These are phyloP conservation scores for Hypsopygia costalis DNA, from an alignment of 2,888 invertebrate genomes.

Conservation along the genomic window DNA sequence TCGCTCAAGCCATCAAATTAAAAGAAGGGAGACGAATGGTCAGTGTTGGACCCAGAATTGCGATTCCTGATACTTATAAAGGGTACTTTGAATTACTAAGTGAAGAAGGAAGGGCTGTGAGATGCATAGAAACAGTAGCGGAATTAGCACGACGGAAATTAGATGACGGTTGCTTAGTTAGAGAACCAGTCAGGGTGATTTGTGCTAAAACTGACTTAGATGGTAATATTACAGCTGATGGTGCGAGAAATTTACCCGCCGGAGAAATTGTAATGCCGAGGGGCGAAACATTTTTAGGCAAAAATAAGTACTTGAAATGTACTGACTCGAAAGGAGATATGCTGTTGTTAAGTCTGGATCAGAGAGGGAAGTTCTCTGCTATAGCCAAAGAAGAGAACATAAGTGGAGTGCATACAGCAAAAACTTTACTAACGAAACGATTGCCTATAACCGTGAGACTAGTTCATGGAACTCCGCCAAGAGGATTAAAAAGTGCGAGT, in stretches of 20 bases:
- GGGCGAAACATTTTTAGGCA: conserved; percentile 84
- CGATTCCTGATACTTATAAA: conserved; percentile 93
- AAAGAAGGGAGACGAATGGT: conserved; percentile 92
- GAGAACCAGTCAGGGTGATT: conserved; percentile 88
- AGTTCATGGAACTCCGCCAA: conserved; percentile 93
- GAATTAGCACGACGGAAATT: conserved; percentile 89
- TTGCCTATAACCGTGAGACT: conserved; percentile 95
- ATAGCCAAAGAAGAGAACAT: conserved; percentile 96
- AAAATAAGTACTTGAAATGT: conserved; percentile 92
- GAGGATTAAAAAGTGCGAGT: conserved; percentile 89
- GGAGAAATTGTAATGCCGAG: conserved; percentile 92
- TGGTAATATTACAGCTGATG: conserved; percentile 83
- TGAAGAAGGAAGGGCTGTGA: conserved; percentile 95
- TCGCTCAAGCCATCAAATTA: conserved; percentile 93
- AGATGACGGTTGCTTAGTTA: conserved; percentile 88
- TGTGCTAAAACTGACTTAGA: conserved; percentile 82
- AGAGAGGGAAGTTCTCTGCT: conserved; percentile 94
- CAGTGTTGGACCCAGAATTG: conserved; percentile 89
- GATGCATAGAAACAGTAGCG: conserved; percentile 92
- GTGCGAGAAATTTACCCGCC: conserved; percentile 87
- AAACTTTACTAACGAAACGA: conserved; percentile 92
- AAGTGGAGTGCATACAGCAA: conserved; percentile 95
- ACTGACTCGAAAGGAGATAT: conserved; percentile 91
- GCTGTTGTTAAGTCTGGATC: conserved; percentile 90
- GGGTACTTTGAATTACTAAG: conserved; percentile 97